Percentiles rank a stretch among this genome's conserved stretches.
phyloP scores from a whole-genome alignment of 2,113 vertebrate species.

The Percopsis transmontana region DNA sequence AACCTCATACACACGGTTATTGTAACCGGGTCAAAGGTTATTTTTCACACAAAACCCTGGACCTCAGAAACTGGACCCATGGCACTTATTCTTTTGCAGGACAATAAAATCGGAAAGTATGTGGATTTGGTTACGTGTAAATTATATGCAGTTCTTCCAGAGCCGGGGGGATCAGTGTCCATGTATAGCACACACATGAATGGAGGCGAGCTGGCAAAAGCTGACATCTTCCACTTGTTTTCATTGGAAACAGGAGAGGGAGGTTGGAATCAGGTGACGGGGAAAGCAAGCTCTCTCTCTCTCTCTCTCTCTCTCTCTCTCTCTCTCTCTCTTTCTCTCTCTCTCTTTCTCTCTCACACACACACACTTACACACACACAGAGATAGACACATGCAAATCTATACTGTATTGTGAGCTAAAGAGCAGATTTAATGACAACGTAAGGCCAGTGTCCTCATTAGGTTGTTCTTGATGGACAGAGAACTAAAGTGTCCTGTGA shows the following conservation, averaged over 20 bases:
- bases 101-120: constrained; percentile 74
- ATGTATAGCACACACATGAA: constrained; percentile 66
- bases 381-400: constrained; percentile 9
- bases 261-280: constrained; percentile 63
- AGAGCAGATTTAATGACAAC: constrained; percentile 46
- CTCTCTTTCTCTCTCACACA: constrained; percentile 18
- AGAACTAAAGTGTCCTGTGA: constrained; percentile 7
- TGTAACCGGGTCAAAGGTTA: constrained; percentile 33
- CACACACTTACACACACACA: constrained; percentile 20
- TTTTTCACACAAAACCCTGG: constrained; percentile 39
- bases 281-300: constrained; percentile 15
- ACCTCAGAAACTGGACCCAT: constrained; percentile 65
- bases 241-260: constrained; percentile 67
- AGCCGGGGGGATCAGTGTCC: constrained; percentile 69
- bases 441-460: constrained; percentile 24
- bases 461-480: constrained; percentile 8
- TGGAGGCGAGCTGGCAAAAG: constrained; percentile 61
- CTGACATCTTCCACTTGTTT: constrained; percentile 70
- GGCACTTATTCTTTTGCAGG: constrained; percentile 68
- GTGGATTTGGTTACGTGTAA: constrained; percentile 74
- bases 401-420: constrained; percentile 27
- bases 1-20: constrained; percentile 17
- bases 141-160: constrained; percentile 72
- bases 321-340: too few species aligned
- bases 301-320: constrained; percentile 4